phyloP scores from a whole-genome alignment of 2,888 invertebrate genomes.

The Lycaena phlaeas region DNA sequence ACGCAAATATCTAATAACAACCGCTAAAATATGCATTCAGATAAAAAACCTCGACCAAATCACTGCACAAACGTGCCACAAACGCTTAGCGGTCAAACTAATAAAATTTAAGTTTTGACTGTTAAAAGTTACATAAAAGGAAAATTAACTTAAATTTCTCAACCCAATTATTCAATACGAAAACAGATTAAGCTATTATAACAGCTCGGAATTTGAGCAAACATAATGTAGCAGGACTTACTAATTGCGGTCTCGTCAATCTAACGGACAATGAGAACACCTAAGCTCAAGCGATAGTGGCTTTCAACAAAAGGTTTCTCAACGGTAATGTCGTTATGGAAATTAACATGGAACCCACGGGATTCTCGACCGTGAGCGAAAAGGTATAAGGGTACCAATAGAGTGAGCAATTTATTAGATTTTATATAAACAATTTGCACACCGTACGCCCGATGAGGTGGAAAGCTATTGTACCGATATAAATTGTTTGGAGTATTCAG shows the following conservation, averaged over 20 bases:
- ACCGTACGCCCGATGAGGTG: slow-evolving; percentile 1
- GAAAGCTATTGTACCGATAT: slow-evolving; percentile 11
- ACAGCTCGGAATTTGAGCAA: not conserved
- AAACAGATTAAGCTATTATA: slow-evolving; percentile 5
- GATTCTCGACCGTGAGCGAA: not conserved
- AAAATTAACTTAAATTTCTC: no score
- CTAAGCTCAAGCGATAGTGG: slow-evolving; percentile 15
- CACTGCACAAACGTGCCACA: no score
- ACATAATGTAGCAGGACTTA: not conserved
- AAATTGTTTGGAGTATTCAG: slow-evolving; percentile 9
- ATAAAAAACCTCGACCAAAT: no score
- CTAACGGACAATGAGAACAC: slow-evolving; percentile 10
- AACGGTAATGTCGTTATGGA: slow-evolving; percentile 9
- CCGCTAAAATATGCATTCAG: no score
- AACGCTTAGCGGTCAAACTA: no score
- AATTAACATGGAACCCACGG: not conserved
- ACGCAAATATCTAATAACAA: no score
- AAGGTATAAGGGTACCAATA: not conserved
- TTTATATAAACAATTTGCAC: not conserved
- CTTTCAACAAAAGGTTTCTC: slow-evolving; percentile 16
- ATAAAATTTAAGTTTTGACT: no score
- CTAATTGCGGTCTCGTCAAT: slow-evolving; percentile 11
- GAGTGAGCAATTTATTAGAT: not conserved
- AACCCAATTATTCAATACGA: no score
- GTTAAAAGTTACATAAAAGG: no score